Base-by-base conservation (phyloP, 2,888 invertebrate genomes). In the Cartodere bifasciata region DNA sequence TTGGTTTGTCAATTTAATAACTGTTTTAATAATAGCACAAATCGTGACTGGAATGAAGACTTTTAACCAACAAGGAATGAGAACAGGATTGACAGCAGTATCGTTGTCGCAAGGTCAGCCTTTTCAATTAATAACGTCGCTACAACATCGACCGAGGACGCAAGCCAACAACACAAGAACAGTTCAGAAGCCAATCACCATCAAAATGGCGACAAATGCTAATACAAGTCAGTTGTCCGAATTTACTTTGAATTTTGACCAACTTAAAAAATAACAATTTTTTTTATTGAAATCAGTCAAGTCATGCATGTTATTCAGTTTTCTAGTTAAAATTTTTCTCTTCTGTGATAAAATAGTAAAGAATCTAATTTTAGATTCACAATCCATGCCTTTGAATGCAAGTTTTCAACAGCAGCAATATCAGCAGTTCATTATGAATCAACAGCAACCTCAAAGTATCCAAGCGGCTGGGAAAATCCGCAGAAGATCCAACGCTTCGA, bases 31-130 rank as follows among this genome's bases (percentile, higher is more conserved):
- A n/a, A n/a, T 39, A 72, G 72, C 71, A 45, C 71, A 77, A 59
- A 60, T 77, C 49, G 72, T 77, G 61, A 63, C 72, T 32, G 69
- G 75, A 37, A 72, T 76, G 53, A 77, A 76, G 56, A 71, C 65
- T 11, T 35, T 58, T 27, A 47, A 47, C 27, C 57, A 55, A 33
- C 58, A 58, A 42, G 46, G 44, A 25, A 41, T 58, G 23, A 46
- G 58, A 34, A 47, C 52, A 4, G 39, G 53, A 11, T 48, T 50
- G 14, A 48, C 55, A 13, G 46, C 53, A 16, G 47, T 57, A 15
- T 51, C 57, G 16, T 38, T 54, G 23, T 41, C 55, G 14, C 55
- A 51, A 36, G 52, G 52, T 14, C 55, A 53, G 36, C 55, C 54
- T 26, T 55, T 57, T 43, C 59, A 59, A 39, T 41, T 58, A 24